phyloP scores from a whole-genome alignment of 2,113 vertebrate species.

The Apteryx owenii region DNA sequence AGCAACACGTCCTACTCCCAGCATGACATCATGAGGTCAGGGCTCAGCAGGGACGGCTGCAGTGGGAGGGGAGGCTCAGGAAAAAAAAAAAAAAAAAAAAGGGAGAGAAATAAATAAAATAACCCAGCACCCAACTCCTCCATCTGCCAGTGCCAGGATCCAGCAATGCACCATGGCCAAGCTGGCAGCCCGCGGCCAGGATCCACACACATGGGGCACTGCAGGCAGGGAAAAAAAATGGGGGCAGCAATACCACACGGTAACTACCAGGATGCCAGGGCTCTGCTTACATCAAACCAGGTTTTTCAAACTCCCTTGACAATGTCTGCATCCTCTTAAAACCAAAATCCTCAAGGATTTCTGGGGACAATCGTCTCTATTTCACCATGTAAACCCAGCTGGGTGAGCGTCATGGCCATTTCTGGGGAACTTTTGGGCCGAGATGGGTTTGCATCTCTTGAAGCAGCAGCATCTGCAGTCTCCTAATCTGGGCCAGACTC shows the following conservation, averaged over 20 bases:
- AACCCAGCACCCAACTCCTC: not conserved
- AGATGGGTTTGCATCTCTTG: not conserved
- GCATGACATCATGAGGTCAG: slow-evolving; percentile 5
- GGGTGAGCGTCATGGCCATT: not conserved
- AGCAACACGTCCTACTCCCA: not conserved
- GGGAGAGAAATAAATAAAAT: not conserved
- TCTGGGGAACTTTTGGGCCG: not conserved
- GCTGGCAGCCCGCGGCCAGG: not conserved
- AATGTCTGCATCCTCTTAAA: not conserved
- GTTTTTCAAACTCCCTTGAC: not conserved
- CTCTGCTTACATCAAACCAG: not conserved
- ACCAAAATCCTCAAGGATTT: rapidly evolving
- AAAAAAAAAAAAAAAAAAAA: not conserved
- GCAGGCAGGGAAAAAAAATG: not conserved
- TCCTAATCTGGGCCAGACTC: rapidly evolving
- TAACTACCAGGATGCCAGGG: rapidly evolving
- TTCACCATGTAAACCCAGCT: too few species aligned
- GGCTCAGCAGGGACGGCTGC: not conserved
- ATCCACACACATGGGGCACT: not conserved
- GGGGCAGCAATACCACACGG: not conserved
- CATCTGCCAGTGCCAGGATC: not conserved
- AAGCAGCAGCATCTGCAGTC: not conserved
- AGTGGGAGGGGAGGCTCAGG: not conserved
- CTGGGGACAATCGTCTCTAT: not conserved
- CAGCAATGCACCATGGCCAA: not conserved